Conservation (phyloP, 2,797 vertebrate genomes). For the Acanthis flammea region DNA sequence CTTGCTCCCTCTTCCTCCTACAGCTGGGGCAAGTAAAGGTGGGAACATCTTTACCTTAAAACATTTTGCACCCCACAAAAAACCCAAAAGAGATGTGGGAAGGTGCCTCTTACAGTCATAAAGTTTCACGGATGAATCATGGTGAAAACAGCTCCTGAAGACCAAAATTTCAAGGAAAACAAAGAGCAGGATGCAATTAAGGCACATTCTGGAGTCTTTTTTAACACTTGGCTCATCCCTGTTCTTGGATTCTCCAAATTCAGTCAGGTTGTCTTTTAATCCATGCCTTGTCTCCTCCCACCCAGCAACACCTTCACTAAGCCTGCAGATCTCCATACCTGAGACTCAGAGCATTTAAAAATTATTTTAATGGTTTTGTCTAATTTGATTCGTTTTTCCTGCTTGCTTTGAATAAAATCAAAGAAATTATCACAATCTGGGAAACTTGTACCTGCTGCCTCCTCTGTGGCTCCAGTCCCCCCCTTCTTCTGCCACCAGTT, state of each 20-base stretch:
- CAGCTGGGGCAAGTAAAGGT: background rate
- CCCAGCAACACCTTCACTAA: background rate
- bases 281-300: background rate
- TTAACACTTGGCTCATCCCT: background rate
- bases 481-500: background rate
- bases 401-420: background rate
- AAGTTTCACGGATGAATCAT: background rate
- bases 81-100: background rate
- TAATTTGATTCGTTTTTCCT: background rate
- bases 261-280: background rate
- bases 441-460: background rate
- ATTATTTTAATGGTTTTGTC: background rate
- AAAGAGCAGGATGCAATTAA: background rate
- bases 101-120: background rate
- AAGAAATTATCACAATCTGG: fast-evolving
- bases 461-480: background rate
- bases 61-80: background rate
- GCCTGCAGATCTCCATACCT: background rate
- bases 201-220: background rate
- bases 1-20: background rate
- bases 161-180: background rate
- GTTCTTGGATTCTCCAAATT: background rate
- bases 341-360: background rate
- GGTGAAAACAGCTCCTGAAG: background rate
- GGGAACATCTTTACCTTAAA: background rate